phyloP scores from a whole-genome alignment of 2,113 vertebrate genomes.

The Falco punctatus region DNA sequence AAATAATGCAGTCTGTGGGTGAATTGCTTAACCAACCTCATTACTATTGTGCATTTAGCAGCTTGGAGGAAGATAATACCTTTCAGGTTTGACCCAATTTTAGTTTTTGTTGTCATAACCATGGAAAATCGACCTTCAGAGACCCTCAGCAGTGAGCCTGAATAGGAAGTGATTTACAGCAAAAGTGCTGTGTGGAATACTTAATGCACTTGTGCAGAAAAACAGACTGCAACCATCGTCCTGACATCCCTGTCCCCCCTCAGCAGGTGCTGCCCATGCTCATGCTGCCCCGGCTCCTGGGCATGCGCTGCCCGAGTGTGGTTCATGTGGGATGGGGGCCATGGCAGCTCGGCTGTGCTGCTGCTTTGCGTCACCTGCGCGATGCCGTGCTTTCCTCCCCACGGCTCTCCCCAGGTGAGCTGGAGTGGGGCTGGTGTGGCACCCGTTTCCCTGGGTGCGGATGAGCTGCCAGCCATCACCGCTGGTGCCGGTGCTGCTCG shows the following conservation, averaged over 20 bases:
- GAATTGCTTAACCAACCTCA: slow-evolving; percentile 75
- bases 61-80: slow-evolving; percentile 74
- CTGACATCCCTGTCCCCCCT: neutral
- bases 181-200: slow-evolving; percentile 16
- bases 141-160: slow-evolving; percentile 69
- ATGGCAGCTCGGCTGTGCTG: accelerated
- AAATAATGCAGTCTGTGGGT: slow-evolving; percentile 55
- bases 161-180: slow-evolving; percentile 71
- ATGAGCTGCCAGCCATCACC: neutral
- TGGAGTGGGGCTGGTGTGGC: accelerated
- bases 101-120: slow-evolving; percentile 77
- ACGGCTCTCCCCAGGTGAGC: accelerated
- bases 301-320: neutral
- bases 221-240: neutral
- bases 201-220: slow-evolving; percentile 22
- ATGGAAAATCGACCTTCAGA: slow-evolving; percentile 75
- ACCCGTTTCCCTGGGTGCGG: neutral
- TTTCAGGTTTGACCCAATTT: slow-evolving; percentile 82
- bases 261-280: neutral
- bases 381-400: accelerated
- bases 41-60: slow-evolving; percentile 77
- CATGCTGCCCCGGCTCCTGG: neutral
- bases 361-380: neutral
- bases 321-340: accelerated
- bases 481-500: accelerated